Base-by-base conservation (phyloP, 2,797 vertebrate species). In the Silurus lanzhouensis region DNA sequence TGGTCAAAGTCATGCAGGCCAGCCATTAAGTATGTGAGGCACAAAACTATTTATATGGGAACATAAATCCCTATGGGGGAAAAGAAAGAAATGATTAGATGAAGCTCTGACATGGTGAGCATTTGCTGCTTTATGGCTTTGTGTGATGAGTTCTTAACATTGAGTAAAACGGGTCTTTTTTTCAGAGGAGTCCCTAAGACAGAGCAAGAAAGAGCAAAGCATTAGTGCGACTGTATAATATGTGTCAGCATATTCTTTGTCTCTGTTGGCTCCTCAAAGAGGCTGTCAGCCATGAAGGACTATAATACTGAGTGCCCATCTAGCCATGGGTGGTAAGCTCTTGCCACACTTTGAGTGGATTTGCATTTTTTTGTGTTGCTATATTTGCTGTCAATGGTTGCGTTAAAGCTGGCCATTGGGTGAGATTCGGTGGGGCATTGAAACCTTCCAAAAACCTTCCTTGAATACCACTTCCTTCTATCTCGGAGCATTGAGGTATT, bases 191-290 rank as follows among this genome's bases (percentile, higher is more conserved):
- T 79, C 75, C 76, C 44, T 31, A 48, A 52, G 44, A 58, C 5
- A 9, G 9, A 52, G 12, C 27, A 66, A 27, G n/a, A 66, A 52
- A 52, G n/a, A 66, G 78, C 61, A 81, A 52, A 81, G 46, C 61
- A 66, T 64, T 64, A 52, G 46, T 27, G n/a, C 15, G 63, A 1
- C n/a, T 67, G 10, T 1, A 25, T 17, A 52, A 52, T 52, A 52
- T 9, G n/a, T 79, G 13, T 81, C 78, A 63, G 58, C 76, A 79
- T 66, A 10, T 80, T 27, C 8, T 81, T 66, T 81, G 15, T 64
- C 61, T 52, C 20, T 66, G 7, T 48, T 6, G 13, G 31, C 58
- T 79, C 19, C 22, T 79, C 77, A 46, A 48, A 79, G 44, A 79
- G 60, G 6, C 27, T 67, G 44, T 66, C n/a, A 66, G 7, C n/a